Conservation (phyloP, 2,888 invertebrate genomes). For the Synanthedon vespiformis region DNA sequence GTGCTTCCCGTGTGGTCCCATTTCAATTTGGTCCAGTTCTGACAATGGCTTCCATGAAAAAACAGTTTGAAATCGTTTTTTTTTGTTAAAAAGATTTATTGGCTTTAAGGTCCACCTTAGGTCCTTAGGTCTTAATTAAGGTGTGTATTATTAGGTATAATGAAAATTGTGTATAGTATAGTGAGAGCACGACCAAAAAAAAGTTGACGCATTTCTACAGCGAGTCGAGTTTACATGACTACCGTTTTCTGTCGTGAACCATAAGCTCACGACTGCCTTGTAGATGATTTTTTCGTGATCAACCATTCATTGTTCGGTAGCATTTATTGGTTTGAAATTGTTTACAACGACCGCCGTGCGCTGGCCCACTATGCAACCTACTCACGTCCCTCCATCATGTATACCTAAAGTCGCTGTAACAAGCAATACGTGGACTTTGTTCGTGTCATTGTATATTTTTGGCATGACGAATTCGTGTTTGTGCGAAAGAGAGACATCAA, state of each 20-base stretch:
- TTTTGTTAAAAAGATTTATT: too few species aligned
- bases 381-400: slow-evolving; percentile 31
- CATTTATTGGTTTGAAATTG: slow-evolving; percentile 63
- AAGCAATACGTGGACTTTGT: slow-evolving; percentile 12
- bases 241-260: slow-evolving; percentile 43
- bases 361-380: slow-evolving; percentile 27
- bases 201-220: background rate
- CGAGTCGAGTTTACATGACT: slow-evolving; percentile 37
- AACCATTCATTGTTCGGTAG: slow-evolving; percentile 65
- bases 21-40: too few species aligned
- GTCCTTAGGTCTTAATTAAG: too few species aligned
- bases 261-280: slow-evolving; percentile 55
- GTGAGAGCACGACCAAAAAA: background rate
- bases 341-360: slow-evolving; percentile 34
- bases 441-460: background rate
- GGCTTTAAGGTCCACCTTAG: too few species aligned
- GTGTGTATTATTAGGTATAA: too few species aligned
- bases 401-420: slow-evolving; percentile 8
- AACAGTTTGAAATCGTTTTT: too few species aligned
- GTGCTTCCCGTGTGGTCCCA: too few species aligned
- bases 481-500: background rate
- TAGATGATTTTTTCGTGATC: slow-evolving; percentile 70
- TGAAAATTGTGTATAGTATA: too few species aligned
- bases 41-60: too few species aligned
- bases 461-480: background rate